Evolutionary conservation across 2,888 invertebrate species (phyloP), one percentile per base, ranked within the genome.

Genomic region (Aporophyla lueneburgensis): DNA sequence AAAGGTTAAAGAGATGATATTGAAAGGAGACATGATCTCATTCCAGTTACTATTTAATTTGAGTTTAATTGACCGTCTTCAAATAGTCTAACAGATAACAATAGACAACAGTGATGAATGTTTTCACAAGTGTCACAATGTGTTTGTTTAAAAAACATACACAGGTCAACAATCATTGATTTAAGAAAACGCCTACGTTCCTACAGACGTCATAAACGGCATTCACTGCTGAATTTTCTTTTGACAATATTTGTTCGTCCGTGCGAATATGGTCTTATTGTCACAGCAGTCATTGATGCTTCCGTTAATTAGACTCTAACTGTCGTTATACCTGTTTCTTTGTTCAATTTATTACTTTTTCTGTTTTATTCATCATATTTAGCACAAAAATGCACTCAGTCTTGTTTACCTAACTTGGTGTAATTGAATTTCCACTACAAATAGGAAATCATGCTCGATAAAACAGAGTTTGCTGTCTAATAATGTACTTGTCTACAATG

Each of bases 101-200:
- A 69, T 75, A 43, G 53, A 71, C 14, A 33, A 19, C 51, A 54
- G 40, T n/a, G 49, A 40, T n/a, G 10, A 62, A 33, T 82, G 66
- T 84, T 76, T 76, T 56, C 67, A 46, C 56, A 59, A 51, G 12
- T 46, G 9, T 51, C 16, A 40, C 76, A 68, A 62, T 61, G 53
- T 54, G 62, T 58, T 40, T 83, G 54, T 80, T 80, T 84, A 66
- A 72, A 33, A 83, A 83, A 80, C 69, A 80, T 21, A 12, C 7
- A 21, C 40, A 74, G 71, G 56, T 78, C 16, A 61, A 40, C 56
- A 51, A 63, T 54, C 10, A 61, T 65, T 72, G 16, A 58, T 54
- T 62, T 46, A 46, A 12, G 33, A 33, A 33, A 33, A 33, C 33
- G 33, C 12, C 43, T 12, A 46, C 43, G 43, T 46, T 46, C 43